A percentile compares a stretch with the other conserved stretches of the same genome.
These are phyloP conservation scores for Solea senegalensis DNA, from an alignment of 2,113 vertebrate species.

Conservation along the genomic window DNA sequence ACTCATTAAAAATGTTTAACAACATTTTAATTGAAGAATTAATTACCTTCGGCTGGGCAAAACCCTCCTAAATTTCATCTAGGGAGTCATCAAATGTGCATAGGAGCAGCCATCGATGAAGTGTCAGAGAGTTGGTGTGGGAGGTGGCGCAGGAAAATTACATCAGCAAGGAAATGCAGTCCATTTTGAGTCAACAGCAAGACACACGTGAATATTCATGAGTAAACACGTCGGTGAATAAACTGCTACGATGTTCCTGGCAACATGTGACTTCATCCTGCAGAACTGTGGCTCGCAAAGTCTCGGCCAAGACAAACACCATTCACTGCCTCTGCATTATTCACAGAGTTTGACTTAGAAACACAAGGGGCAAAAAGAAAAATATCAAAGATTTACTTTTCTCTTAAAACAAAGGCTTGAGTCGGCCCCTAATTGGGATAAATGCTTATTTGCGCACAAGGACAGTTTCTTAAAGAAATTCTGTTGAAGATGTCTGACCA, in stretches of 20 bases:
- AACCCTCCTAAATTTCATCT: slow-evolving; percentile 84
- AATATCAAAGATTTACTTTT: slow-evolving; percentile 5
- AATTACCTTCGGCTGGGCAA: slow-evolving; percentile 86
- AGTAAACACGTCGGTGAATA: slow-evolving; percentile 56
- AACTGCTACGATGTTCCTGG: slow-evolving; percentile 59
- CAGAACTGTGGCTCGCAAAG: slow-evolving; percentile 35
- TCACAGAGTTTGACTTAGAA: slow-evolving; percentile 42
- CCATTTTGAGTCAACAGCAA: slow-evolving; percentile 57
- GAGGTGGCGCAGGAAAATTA: slow-evolving; percentile 68
- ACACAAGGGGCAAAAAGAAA: slow-evolving; percentile 8
- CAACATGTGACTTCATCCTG: slow-evolving; percentile 46
- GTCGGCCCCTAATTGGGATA: background rate
- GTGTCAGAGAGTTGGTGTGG: slow-evolving; percentile 41
- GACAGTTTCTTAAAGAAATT: background rate
- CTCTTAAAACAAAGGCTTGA: background rate
- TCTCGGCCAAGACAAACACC: slow-evolving; percentile 56
- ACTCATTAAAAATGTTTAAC: slow-evolving; percentile 90
- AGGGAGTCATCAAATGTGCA: slow-evolving; percentile 80
- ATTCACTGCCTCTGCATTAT: slow-evolving; percentile 52
- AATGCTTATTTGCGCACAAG: background rate
- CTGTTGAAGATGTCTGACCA: background rate
- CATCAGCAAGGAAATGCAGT: slow-evolving; percentile 65
- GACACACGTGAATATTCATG: slow-evolving; percentile 55
- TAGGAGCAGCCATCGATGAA: slow-evolving; percentile 64
- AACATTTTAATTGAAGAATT: slow-evolving; percentile 91